These are phyloP conservation scores for Caerostris extrusa DNA, from an alignment of 1,140 invertebrate species.

Conservation along the genomic window DNA sequence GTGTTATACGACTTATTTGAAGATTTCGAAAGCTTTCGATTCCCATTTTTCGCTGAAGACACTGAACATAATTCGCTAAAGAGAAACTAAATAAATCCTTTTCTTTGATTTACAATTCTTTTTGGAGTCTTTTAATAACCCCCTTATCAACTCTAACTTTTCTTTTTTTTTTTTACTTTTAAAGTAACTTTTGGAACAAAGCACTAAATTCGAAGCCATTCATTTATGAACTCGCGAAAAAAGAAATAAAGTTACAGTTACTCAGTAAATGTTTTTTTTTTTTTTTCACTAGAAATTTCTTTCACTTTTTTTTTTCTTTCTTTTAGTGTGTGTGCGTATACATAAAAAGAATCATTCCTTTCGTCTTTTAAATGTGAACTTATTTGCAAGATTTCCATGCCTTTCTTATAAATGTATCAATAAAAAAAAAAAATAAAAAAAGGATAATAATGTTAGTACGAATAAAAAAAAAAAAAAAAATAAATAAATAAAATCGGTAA, in stretches of 20 bases:
- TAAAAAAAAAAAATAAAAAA: not conserved
- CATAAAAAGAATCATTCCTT: not conserved
- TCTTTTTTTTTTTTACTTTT: not conserved
- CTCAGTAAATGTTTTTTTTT: not conserved
- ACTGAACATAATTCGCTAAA: slow-evolving; percentile 5
- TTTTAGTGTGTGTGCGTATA: too few species aligned
- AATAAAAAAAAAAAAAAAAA: not conserved
- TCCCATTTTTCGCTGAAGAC: not conserved
- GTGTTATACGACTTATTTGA: not conserved
- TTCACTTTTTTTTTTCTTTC: not conserved
- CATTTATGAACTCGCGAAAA: slow-evolving; percentile 5
- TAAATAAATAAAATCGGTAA: not conserved
- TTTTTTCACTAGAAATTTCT: not conserved
- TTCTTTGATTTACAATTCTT: slow-evolving; percentile 68
- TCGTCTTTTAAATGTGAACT: slow-evolving; percentile 48
- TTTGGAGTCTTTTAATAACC: slow-evolving; percentile 40
- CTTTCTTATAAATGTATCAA: slow-evolving; percentile 17
- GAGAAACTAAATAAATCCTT: slow-evolving; percentile 25
- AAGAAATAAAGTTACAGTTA: slow-evolving; percentile 26
- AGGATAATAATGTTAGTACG: not conserved
- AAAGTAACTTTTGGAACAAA: too few species aligned
- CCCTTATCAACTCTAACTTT: slow-evolving; percentile 13
- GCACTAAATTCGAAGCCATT: not conserved
- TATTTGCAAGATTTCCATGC: slow-evolving; percentile 28
- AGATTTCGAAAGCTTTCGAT: not conserved